Base-by-base conservation (phyloP, 2,888 invertebrate species). In the Nomada ruficornis region DNA sequence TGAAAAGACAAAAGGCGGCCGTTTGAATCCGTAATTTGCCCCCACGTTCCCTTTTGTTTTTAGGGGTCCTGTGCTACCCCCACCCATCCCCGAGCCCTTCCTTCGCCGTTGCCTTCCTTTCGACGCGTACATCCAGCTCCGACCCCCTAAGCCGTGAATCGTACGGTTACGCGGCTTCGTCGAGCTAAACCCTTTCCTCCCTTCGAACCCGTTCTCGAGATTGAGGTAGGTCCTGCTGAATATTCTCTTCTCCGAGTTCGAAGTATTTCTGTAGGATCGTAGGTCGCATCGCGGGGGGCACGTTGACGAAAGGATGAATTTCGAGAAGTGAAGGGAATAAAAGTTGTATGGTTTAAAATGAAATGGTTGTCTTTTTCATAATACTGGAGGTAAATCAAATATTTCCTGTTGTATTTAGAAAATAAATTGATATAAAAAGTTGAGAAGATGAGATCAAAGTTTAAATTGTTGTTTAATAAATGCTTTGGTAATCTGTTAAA, bases 21-120 rank as follows among this genome's bases (percentile, higher is more conserved):
- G 93, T 93, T 93, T 93, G 93, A 93, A 93, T 93, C 90, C 91
- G 89, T 92, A 93, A 94, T 93, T 93, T 91, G 90, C 89, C 91
- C 91, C 91, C 83, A 90, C 88, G 89, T 84, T 88, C 89, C 87
- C 70, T 55, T 92, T 93, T 93, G 93, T 93, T 91, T 88, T 92
- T 36, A 90, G 81, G 87, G 88, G 74, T 73, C 82, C 79, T 64
- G 77, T 63, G 71, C 67, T 80, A 67, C 77, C 55, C 73, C 65
- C 82, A 82, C 71, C 79, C 78, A 23, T 44, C 36, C 23, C 60
- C 20, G 9, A 9, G 23, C 59, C n/a, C 65, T 71, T 59, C 70
- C 81, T 70, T 77, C 74, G 26, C 65, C 65, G 55, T 70, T 73
- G 73, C 77, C 47, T 71, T 71, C 72, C 77, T 60, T 60, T 71